These are phyloP conservation scores for Carcina quercana DNA, from an alignment of 2,888 invertebrate species.

Conservation along the genomic window DNA sequence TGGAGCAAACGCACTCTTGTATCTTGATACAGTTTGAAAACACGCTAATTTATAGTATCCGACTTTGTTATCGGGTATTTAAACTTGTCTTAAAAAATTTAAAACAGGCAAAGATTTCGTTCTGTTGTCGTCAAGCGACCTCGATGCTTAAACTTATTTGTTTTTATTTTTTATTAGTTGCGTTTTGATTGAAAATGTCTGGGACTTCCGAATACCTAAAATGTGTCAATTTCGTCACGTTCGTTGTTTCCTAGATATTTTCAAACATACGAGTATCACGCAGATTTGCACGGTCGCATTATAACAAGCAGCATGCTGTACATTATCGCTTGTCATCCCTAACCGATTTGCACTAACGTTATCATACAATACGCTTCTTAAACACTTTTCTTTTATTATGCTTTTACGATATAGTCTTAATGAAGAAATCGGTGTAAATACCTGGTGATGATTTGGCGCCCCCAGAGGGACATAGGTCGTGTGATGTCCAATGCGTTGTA, in stretches of 20 bases:
- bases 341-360: constrained; percentile 46
- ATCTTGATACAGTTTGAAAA: too few relatives aligned
- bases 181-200: constrained; percentile 13
- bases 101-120: constrained; percentile 2
- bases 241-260: too few relatives aligned
- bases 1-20: too few relatives aligned
- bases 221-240: too few relatives aligned
- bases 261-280: too few relatives aligned
- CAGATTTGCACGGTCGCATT: constrained; percentile 26
- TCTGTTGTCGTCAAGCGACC: background rate
- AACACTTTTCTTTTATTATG: constrained; percentile 37
- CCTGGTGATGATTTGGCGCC: constrained; percentile 63
- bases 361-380: constrained; percentile 41
- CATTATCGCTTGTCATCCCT: constrained; percentile 42
- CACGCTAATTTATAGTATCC: constrained; percentile 21
- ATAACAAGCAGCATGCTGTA: constrained; percentile 39
- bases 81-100: background rate
- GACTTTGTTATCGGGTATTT: constrained; percentile 7
- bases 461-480: constrained; percentile 61
- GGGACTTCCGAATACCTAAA: constrained; percentile 2
- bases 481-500: constrained; percentile 21
- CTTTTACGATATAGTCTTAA: constrained; percentile 40
- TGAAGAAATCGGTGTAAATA: constrained; percentile 69
- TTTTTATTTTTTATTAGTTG: constrained; percentile 1
- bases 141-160: background rate